phyloP scores from a whole-genome alignment of 2,888 invertebrate species.

The Hylaea fasciaria region DNA sequence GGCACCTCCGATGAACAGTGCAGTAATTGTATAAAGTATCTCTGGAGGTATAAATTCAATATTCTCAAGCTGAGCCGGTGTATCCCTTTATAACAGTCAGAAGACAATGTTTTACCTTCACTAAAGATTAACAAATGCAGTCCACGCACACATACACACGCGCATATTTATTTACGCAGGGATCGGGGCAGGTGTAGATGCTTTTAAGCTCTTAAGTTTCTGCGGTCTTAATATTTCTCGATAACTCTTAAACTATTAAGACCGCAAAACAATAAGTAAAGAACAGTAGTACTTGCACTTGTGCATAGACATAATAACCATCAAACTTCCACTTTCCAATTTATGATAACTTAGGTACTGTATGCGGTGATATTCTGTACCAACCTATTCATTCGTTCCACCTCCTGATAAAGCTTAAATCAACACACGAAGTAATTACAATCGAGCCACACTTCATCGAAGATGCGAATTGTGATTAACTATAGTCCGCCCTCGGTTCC shows the following conservation, averaged over 20 bases:
- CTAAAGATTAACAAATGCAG: background rate
- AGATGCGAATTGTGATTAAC: constrained; percentile 81
- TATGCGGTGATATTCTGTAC: constrained; percentile 14
- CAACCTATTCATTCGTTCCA: constrained; percentile 60
- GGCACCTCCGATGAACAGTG: constrained; percentile 74
- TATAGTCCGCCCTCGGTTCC: constrained; percentile 66
- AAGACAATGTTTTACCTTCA: background rate
- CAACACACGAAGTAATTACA: constrained; percentile 83
- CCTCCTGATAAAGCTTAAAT: constrained; percentile 80
- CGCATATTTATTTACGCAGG: background rate
- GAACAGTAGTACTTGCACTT: too few species aligned
- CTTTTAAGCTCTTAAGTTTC: background rate
- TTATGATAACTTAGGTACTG: constrained; percentile 40
- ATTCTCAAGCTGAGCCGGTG: constrained; percentile 58
- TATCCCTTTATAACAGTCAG: constrained; percentile 17
- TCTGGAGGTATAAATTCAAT: constrained; percentile 76
- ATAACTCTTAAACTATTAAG: too few species aligned
- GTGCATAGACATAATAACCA: too few species aligned
- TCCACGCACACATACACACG: constrained; percentile 2
- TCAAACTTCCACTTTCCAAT: background rate
- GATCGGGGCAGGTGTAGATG: background rate
- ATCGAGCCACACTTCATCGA: constrained; percentile 78
- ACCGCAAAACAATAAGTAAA: too few species aligned
- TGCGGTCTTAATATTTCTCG: too few species aligned
- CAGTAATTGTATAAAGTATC: constrained; percentile 77